Conservation (phyloP, 1,140 invertebrate genomes). For the Macrostomum lignano region DNA sequence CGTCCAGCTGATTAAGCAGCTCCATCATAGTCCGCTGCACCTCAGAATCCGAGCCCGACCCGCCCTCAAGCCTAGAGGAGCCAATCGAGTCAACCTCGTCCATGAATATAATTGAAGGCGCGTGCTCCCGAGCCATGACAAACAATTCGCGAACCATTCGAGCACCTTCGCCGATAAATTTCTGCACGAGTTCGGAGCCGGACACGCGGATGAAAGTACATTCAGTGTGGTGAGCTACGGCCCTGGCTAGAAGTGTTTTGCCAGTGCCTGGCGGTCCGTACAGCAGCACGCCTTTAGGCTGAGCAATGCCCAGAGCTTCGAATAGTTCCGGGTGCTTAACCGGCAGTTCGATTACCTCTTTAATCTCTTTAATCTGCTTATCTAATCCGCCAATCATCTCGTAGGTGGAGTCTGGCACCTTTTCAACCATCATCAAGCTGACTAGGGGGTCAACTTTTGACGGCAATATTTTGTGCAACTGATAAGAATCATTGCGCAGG, state of each 20-base stretch:
- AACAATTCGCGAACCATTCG: slow-evolving; percentile 96
- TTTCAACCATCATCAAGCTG: slow-evolving; percentile 99
- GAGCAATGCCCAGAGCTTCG: slow-evolving; percentile 91
- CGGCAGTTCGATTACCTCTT: slow-evolving; percentile 95
- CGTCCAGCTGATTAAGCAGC: slow-evolving; percentile 85
- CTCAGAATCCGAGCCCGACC: slow-evolving; percentile 82
- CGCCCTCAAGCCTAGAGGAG: slow-evolving; percentile 84
- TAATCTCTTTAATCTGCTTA: slow-evolving; percentile 98
- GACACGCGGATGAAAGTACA: slow-evolving; percentile 97
- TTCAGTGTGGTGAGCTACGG: slow-evolving; percentile 95
- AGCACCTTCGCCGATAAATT: slow-evolving; percentile 97
- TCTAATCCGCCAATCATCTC: slow-evolving; percentile 98
- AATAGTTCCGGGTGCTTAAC: slow-evolving; percentile 98
- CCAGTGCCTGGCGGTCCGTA: slow-evolving; percentile 91
- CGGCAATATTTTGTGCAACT: slow-evolving; percentile 86
- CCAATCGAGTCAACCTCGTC: slow-evolving; percentile 99
- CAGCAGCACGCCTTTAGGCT: slow-evolving; percentile 86
- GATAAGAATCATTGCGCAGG: slow-evolving; percentile 88
- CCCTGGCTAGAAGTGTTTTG: slow-evolving; percentile 79
- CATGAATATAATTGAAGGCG: slow-evolving; percentile 99
- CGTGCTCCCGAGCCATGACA: slow-evolving; percentile 96
- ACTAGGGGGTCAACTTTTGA: slow-evolving; percentile 98
- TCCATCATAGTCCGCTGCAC: slow-evolving; percentile 99
- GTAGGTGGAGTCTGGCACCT: slow-evolving; percentile 93
- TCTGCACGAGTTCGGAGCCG: slow-evolving; percentile 92